Base-by-base conservation (phyloP, 2,888 invertebrate genomes). In the Thereva unica region DNA sequence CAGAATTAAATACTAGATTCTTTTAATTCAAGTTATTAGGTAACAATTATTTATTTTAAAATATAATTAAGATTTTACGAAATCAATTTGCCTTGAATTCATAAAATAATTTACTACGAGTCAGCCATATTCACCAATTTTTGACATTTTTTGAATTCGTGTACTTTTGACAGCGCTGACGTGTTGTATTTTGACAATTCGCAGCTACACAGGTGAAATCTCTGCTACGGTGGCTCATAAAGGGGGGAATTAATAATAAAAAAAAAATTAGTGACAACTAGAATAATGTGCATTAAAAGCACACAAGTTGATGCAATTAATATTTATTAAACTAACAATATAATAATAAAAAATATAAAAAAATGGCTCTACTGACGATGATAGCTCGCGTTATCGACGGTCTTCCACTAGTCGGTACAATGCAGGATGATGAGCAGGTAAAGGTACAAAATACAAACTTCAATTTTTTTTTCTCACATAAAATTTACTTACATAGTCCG, bases 361-460 rank as follows among this genome's bases (percentile, higher is more conserved):
- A 83, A 79, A 98, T 97, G 97, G 95, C 98, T 80, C 82, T 97
- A 78, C 89, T 97, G 86, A 99, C 98, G 71, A 95, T 98, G 93
- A 97, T 99, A 77, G 97, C 97, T 37, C 87, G 98, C 75, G 90
- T 96, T 74, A 89, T 91, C 74, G 98, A 98, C 83, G 97, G 97
- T 41, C 85, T 98, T 72, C 97, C 97, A 65, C 83, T 98, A 75
- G 95, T 96, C 69, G 97, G 97, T 66, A 95, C 95, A 64, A 94
- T 97, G 88, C 97, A 97, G 83, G 97, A 98, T 82, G 97, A 97
- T 78, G 97, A 97, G 82, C 95, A 96, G 89, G 97, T 97, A 84
- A 79, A 79, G 10, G 12, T 10, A 41, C 1, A 9, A 10, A 23
- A 50, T 37, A 34, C 45, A 1, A 38, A 10, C 7, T 34, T 38